A percentile compares a stretch with the other conserved stretches of the same genome.
Conservation (phyloP, 2,888 invertebrate species). For the Trypoxylon attenuatum region DNA sequence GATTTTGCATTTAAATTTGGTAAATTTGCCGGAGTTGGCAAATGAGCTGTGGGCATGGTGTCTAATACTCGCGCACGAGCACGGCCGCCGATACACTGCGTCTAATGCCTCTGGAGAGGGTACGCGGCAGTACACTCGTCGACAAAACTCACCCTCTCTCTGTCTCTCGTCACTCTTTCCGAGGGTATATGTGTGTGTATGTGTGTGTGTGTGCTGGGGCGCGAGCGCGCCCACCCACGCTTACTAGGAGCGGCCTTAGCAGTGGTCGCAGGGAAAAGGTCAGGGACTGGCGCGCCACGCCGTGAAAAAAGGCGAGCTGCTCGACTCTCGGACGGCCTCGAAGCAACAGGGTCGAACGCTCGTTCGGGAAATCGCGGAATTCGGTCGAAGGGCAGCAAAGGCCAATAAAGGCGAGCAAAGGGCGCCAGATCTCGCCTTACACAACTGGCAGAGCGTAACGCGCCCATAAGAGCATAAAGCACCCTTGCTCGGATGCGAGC, state of each 20-base stretch:
- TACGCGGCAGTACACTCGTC: conserved; percentile 49
- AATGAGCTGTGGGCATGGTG: conserved; percentile 71
- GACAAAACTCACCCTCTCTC: conserved; percentile 30
- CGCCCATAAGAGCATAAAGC: too few relatives aligned
- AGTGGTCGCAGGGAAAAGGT: conserved; percentile 11
- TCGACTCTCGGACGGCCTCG: too few relatives aligned
- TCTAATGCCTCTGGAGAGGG: conserved; percentile 66
- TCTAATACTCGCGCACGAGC: conserved; percentile 65
- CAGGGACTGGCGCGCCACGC: conserved; percentile 5
- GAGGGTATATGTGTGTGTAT: too few relatives aligned
- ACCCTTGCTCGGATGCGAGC: too few relatives aligned
- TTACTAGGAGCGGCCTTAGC: neutral
- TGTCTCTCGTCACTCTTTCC: too few relatives aligned
- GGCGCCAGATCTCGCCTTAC: too few relatives aligned
- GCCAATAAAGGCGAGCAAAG: too few relatives aligned
- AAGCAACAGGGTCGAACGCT: conserved; percentile 1
- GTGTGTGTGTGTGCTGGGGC: too few relatives aligned
- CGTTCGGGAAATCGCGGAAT: neutral
- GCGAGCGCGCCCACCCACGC: too few relatives aligned
- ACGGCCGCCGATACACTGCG: conserved; percentile 64
- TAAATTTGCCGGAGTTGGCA: conserved; percentile 73
- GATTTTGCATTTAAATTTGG: conserved; percentile 74
- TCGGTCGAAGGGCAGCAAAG: too few relatives aligned
- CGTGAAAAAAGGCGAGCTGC: conserved; percentile 13
- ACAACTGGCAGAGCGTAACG: too few relatives aligned